Evolutionary conservation across 2,797 vertebrate species (phyloP).

Genomic region (Monodelphis domestica): DNA sequence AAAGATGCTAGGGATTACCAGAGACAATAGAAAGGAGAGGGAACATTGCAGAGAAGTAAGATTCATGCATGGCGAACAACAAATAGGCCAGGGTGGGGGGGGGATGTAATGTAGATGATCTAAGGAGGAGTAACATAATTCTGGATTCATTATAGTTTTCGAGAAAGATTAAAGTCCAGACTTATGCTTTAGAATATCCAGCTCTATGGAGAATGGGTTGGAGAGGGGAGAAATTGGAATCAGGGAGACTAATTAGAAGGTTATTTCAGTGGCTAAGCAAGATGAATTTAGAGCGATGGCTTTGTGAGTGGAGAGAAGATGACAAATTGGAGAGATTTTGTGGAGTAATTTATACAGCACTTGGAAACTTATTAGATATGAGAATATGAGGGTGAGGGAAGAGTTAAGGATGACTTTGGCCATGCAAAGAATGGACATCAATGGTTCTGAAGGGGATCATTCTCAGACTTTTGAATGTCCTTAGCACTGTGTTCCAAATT

Average conservation of each 20-base stretch:
- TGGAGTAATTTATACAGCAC: neutral
- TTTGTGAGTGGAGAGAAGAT: neutral
- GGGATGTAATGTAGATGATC: neutral
- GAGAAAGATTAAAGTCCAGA: neutral
- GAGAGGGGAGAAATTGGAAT: neutral
- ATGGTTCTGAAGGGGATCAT: neutral
- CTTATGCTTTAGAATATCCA: neutral
- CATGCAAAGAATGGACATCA: neutral
- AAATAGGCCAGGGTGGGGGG: neutral
- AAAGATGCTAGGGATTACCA: neutral
- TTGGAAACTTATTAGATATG: neutral
- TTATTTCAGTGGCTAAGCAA: neutral
- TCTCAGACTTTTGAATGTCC: neutral
- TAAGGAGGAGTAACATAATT: neutral
- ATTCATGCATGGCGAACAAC: neutral
- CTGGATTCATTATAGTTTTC: neutral
- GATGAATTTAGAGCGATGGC: neutral
- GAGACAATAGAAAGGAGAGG: neutral
- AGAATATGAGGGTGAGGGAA: neutral
- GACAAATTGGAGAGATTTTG: neutral
- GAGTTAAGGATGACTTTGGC: neutral
- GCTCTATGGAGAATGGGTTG: neutral
- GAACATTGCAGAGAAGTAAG: neutral
- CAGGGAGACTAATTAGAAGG: neutral
- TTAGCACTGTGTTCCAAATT: neutral